Percentiles rank a stretch among this genome's conserved stretches.
Evolutionary conservation across 53 echinoderm and acorn worm genomes (phyloP).

Genomic region (Luidia sarsii): DNA sequence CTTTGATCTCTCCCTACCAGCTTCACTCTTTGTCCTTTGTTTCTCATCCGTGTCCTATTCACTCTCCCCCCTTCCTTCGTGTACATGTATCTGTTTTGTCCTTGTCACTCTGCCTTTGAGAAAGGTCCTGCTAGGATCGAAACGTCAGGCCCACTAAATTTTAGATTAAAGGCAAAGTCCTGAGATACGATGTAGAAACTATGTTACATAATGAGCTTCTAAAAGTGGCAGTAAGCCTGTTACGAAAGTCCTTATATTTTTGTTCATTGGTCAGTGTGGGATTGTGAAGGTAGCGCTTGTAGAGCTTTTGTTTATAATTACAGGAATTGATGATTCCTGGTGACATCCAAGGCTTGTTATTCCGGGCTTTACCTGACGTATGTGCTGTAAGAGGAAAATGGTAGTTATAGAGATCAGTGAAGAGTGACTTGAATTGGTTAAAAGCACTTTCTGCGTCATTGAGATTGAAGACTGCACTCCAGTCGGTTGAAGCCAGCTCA

Average conservation of each 20-base stretch:
- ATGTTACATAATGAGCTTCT: too few relatives aligned
- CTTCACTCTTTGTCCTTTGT: too few relatives aligned
- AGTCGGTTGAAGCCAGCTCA: neutral
- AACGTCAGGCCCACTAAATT: too few relatives aligned
- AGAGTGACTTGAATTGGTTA: neutral
- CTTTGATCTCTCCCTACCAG: too few relatives aligned
- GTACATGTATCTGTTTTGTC: too few relatives aligned
- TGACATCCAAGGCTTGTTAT: constrained; percentile 10
- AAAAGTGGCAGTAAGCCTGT: neutral
- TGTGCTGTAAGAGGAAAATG: constrained; percentile 12
- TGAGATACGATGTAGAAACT: too few relatives aligned
- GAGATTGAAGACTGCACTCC: constrained; percentile 3
- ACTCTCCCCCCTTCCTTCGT: too few relatives aligned
- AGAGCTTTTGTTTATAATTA: constrained; percentile 6
- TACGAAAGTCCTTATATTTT: neutral
- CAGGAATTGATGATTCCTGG: neutral
- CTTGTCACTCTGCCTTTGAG: too few relatives aligned
- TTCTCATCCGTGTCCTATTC: too few relatives aligned
- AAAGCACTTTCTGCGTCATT: neutral
- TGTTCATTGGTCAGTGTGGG: neutral
- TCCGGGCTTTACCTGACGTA: neutral
- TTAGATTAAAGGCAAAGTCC: too few relatives aligned
- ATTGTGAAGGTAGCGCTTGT: neutral
- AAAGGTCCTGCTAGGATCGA: too few relatives aligned
- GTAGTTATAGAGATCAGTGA: neutral